Evolutionary conservation across 1,140 invertebrate species (phyloP), one percentile per base, ranked within the genome.

Genomic region (Mactra quadrangularis): DNA sequence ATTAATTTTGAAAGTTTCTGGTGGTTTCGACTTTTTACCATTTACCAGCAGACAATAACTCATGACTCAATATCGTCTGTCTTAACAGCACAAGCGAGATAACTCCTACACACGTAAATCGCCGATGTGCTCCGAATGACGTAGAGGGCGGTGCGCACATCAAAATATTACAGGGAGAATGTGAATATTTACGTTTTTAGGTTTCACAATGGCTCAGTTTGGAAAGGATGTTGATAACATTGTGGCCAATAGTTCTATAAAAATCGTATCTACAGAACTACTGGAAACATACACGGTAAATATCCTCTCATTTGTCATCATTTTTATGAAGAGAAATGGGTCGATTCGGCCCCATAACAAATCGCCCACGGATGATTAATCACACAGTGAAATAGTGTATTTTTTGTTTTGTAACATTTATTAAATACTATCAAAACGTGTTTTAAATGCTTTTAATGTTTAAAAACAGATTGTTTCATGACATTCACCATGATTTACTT

Each of bases 281-380:
- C 84, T 45, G 15, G 90, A 91, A 66, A 87, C 89, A 60, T 90
- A 87, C 71, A 92, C 91, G 76, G 91, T 92, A 88, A 85, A 68
- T 79, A 22, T 27, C 59, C 0, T 19, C 4, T 60, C 47, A n/a
- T 55, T 74, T 53, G 15, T 50, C 3, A 13, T 41, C 17, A 41
- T 2, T 13, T 35, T 75, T 17, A 13, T 41, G 31, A 15, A 17
- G 38, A 13, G 17, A 25, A 31, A 27, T n/a, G 60, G 33, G 29
- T 19, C 17, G n/a, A n/a, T n/a, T n/a, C n/a, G n/a, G n/a, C n/a
- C n/a, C n/a, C n/a, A n/a, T n/a, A n/a, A n/a, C n/a, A n/a, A n/a
- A n/a, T n/a, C n/a, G n/a, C n/a, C n/a, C n/a, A n/a, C n/a, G n/a
- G n/a, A n/a, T n/a, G n/a, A n/a, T n/a, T n/a, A n/a, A n/a, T n/a